Evolutionary conservation across 2,888 invertebrate species (phyloP).

Genomic region (Athalia circularis): DNA sequence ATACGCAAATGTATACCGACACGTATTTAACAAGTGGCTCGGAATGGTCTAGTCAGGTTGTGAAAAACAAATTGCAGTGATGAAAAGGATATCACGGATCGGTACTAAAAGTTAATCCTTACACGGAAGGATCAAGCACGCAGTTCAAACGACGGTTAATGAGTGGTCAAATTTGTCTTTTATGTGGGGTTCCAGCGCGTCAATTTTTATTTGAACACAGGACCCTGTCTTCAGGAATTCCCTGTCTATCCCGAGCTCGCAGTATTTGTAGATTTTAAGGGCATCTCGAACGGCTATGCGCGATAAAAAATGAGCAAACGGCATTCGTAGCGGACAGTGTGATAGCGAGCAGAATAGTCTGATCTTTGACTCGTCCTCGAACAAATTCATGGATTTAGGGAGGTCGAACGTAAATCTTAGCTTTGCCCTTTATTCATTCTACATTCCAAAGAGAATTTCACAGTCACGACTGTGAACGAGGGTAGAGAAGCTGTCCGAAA

Average conservation of each 20-base stretch:
- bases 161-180: neutral
- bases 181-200: neutral
- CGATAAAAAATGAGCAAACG: too few species aligned
- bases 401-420: neutral
- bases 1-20: too few species aligned
- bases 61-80: too few species aligned
- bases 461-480: neutral
- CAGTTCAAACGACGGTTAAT: neutral
- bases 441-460: neutral
- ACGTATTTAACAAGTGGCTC: too few species aligned
- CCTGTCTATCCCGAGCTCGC: neutral
- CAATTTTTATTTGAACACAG: neutral
- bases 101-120: constrained; percentile 2
- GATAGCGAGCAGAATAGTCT: too few species aligned
- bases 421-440: constrained; percentile 21
- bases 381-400: neutral
- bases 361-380: too few species aligned
- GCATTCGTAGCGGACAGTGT: too few species aligned
- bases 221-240: neutral
- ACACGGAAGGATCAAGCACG: neutral
- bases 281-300: too few species aligned
- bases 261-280: too few species aligned
- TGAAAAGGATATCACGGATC: neutral
- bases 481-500: constrained; percentile 1
- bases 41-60: too few species aligned